Evolutionary conservation across 2,797 vertebrate species (phyloP).

Genomic region (Galaxias olidus): DNA sequence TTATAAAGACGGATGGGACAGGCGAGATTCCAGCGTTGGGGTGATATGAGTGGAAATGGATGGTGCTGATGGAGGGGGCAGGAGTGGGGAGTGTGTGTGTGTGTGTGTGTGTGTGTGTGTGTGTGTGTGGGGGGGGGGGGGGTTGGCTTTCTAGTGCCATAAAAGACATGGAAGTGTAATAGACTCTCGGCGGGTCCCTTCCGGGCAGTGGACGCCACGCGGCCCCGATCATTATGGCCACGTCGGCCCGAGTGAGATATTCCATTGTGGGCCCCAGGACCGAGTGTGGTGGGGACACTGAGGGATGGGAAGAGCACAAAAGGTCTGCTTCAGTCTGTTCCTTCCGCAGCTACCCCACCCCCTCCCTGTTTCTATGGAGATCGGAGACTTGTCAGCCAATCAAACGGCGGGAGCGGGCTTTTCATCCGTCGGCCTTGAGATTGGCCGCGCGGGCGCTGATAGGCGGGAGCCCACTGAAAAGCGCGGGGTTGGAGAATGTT

Average conservation of each 20-base stretch:
- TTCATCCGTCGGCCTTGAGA: constrained; percentile 73
- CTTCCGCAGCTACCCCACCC: constrained; percentile 55
- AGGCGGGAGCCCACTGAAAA: constrained; percentile 55
- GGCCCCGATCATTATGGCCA: constrained; percentile 76
- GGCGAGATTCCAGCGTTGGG: constrained; percentile 61
- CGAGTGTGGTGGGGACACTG: constrained; percentile 63
- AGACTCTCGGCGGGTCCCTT: constrained; percentile 78
- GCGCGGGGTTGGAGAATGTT: constrained; percentile 51
- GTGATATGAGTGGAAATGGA: constrained; percentile 70
- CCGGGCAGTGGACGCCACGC: constrained; percentile 67
- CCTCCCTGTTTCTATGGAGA: constrained; percentile 78
- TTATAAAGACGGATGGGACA: constrained; percentile 73
- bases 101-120: too few relatives aligned
- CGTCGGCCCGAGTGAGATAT: constrained; percentile 66
- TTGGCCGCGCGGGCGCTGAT: constrained; percentile 53
- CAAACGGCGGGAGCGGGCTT: constrained; percentile 65
- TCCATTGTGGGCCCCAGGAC: constrained; percentile 66
- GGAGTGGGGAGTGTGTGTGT: too few relatives aligned
- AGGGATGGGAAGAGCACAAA: constrained; percentile 63
- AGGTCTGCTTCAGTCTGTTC: constrained; percentile 58
- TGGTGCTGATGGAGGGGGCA: too few relatives aligned
- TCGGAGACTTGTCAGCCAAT: constrained; percentile 69
- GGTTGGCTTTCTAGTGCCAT: constrained; percentile 68
- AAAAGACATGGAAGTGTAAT: constrained; percentile 80
- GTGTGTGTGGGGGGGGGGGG: constrained; percentile 31